Evolutionary conservation across 2,113 vertebrate species (phyloP).

Genomic region (Sialia sialis): DNA sequence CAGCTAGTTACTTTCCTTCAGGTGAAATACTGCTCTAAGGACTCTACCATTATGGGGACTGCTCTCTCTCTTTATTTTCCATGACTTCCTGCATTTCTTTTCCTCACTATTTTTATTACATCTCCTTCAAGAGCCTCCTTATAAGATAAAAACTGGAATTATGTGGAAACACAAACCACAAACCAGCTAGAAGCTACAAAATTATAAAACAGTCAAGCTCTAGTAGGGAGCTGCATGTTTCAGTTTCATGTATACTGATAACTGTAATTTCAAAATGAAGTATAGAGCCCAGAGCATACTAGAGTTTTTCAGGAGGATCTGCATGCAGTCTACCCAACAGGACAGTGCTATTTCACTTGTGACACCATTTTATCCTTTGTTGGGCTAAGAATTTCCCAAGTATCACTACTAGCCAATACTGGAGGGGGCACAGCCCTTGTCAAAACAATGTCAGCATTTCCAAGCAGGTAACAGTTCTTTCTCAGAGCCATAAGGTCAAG

Average conservation of each 20-base stretch:
- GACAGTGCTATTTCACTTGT: not conserved
- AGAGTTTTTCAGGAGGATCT: not conserved
- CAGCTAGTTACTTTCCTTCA: not conserved
- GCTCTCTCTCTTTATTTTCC: not conserved
- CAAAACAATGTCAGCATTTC: not conserved
- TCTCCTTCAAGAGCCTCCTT: not conserved
- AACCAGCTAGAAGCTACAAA: not conserved
- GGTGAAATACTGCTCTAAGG: not conserved
- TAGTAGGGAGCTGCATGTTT: not conserved
- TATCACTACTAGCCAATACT: not conserved
- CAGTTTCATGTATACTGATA: not conserved
- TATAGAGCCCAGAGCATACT: no score
- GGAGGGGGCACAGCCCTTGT: not conserved
- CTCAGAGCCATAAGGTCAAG: not conserved
- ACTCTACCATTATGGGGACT: not conserved
- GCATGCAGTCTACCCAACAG: fast-evolving
- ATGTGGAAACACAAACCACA: not conserved
- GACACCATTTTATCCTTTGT: not conserved
- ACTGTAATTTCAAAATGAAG: not conserved
- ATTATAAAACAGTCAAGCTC: not conserved
- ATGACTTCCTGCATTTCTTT: not conserved
- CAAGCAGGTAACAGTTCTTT: not conserved
- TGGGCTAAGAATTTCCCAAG: not conserved
- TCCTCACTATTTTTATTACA: not conserved
- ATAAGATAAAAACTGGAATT: not conserved